phyloP scores from a whole-genome alignment of 2,113 vertebrate species.

The Dicentrarchus labrax region DNA sequence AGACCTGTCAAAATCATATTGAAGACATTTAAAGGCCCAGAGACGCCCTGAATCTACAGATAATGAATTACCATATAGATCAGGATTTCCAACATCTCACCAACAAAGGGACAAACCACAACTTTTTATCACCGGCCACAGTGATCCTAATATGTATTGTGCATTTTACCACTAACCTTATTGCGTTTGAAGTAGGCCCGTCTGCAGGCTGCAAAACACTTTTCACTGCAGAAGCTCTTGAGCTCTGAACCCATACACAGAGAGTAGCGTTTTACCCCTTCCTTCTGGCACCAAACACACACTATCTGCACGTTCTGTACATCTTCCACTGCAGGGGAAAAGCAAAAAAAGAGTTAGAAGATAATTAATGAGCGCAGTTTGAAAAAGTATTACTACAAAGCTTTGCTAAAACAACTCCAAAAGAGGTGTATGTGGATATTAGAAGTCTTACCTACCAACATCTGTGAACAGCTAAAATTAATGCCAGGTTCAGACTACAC shows the following conservation, averaged over 20 bases:
- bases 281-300: constrained; percentile 99
- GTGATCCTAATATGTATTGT: background rate
- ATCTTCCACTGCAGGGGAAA: constrained; percentile 89
- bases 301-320: constrained; percentile 98
- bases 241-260: constrained; percentile 99
- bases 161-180: constrained; percentile 88
- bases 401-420: background rate
- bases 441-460: background rate
- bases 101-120: background rate
- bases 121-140: background rate
- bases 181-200: constrained; percentile 99
- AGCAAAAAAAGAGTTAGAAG: background rate
- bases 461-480: background rate
- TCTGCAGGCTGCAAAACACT: constrained; percentile 98
- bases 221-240: constrained; percentile 99
- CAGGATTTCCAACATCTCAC: background rate
- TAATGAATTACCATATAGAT: no score
- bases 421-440: background rate
- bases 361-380: background rate
- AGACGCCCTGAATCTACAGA: no score
- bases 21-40: no score
- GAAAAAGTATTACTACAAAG: background rate
- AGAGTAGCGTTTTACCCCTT: constrained; percentile 98
- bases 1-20: no score
- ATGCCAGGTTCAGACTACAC: no score